Evolutionary conservation across 2,113 vertebrate species (phyloP).

Genomic region (Apus apus): DNA sequence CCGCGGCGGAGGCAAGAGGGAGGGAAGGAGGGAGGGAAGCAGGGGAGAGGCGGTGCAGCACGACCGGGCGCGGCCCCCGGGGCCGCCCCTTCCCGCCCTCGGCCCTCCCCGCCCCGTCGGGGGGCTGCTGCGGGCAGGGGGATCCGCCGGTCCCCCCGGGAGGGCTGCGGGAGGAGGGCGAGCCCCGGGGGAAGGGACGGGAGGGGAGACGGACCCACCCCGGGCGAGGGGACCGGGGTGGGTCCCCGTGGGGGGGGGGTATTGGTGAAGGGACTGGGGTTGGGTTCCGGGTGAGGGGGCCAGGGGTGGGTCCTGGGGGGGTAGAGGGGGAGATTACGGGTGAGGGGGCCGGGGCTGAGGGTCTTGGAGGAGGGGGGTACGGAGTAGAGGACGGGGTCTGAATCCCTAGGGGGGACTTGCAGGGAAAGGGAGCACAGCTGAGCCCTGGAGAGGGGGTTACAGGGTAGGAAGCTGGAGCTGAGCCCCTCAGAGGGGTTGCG

Average conservation of each 20-base stretch:
- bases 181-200: neutral
- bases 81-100: neutral
- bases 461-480: accelerated
- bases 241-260: neutral
- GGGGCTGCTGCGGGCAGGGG: neutral
- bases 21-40: neutral
- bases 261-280: neutral
- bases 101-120: neutral
- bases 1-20: neutral
- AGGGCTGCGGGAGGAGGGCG: neutral
- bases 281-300: too few relatives aligned
- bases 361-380: neutral
- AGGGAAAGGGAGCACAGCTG: neutral
- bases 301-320: too few relatives aligned
- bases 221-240: neutral
- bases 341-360: neutral
- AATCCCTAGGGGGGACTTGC: neutral
- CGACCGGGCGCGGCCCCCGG: neutral
- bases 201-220: too few relatives aligned
- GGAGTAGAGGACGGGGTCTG: too few relatives aligned
- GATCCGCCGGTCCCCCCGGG: neutral
- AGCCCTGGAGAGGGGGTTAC: neutral
- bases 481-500: neutral
- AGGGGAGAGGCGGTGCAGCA: neutral
- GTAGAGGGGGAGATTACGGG: neutral